Evolutionary conservation across 2,113 vertebrate genomes (phyloP).

Genomic region (Saccopteryx leptura): DNA sequence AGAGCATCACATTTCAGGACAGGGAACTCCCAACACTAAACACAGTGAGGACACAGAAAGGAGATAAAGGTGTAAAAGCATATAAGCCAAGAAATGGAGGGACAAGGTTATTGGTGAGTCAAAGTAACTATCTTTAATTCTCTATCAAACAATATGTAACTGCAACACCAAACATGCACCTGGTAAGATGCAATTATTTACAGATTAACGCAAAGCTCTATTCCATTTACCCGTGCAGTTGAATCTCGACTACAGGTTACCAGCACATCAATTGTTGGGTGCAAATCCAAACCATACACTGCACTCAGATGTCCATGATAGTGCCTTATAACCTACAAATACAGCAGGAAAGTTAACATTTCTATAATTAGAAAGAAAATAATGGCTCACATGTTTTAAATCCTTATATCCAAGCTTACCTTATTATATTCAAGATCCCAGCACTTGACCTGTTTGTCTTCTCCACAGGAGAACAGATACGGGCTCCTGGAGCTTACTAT

Average conservation of each 20-base stretch:
- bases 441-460: constrained; percentile 99
- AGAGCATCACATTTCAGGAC: not conserved
- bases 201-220: not conserved
- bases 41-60: not conserved
- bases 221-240: constrained; percentile 93
- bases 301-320: constrained; percentile 98
- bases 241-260: constrained; percentile 98
- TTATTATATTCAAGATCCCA: constrained; percentile 99
- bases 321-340: constrained; percentile 96
- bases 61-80: not conserved
- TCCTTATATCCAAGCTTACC: constrained; percentile 84
- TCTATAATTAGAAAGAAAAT: not conserved
- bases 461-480: constrained; percentile 98
- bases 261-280: constrained; percentile 97
- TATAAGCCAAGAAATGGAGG: not conserved
- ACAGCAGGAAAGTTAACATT: not conserved
- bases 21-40: not conserved
- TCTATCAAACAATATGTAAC: not conserved
- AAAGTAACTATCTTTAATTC: not conserved
- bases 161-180: not conserved
- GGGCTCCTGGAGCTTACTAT: constrained; percentile 96
- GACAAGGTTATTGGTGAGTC: too few species aligned
- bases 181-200: not conserved
- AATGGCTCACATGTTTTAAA: not conserved
- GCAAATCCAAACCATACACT: constrained; percentile 97